phyloP scores from a whole-genome alignment of 1,140 invertebrate species.

The Caenorhabditis remanei region DNA sequence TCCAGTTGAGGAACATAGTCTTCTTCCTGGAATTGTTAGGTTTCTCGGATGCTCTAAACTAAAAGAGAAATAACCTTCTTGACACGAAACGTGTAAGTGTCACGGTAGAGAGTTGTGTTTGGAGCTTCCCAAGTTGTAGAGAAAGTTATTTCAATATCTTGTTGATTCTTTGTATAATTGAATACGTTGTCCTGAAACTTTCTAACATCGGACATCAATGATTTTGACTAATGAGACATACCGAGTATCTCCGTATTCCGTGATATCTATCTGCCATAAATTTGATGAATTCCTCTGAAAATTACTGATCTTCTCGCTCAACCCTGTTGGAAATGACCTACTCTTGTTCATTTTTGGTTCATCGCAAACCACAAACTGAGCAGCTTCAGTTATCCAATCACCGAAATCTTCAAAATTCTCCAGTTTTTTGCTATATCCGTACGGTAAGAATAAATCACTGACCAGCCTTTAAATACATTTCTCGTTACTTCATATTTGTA shows the following conservation, averaged over 20 bases:
- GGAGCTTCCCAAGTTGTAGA: not conserved
- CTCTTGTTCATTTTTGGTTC: not conserved
- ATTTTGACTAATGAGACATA: not conserved
- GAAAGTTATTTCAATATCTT: not conserved
- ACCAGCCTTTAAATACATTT: not conserved
- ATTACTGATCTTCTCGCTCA: not conserved
- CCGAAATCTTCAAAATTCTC: constrained; percentile 16
- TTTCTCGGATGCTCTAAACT: no score
- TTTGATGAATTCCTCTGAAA: constrained; percentile 1
- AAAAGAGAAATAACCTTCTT: not conserved
- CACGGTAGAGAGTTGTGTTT: not conserved
- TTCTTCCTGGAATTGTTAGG: not conserved
- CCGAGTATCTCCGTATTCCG: not conserved
- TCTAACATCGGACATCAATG: not conserved
- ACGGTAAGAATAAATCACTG: not conserved
- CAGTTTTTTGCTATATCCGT: not conserved
- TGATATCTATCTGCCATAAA: not conserved
- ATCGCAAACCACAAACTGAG: constrained; percentile 3
- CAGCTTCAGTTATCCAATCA: not conserved
- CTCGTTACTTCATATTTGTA: not conserved
- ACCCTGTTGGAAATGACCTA: not conserved
- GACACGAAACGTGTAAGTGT: not conserved
- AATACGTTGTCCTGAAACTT: not conserved
- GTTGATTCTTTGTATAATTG: not conserved
- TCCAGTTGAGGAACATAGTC: not conserved